A percentile compares a stretch with the other conserved stretches of the same genome.
These are phyloP conservation scores for Drosophila aldrichi DNA, from an alignment of 2,888 invertebrate genomes.

Conservation along the genomic window DNA sequence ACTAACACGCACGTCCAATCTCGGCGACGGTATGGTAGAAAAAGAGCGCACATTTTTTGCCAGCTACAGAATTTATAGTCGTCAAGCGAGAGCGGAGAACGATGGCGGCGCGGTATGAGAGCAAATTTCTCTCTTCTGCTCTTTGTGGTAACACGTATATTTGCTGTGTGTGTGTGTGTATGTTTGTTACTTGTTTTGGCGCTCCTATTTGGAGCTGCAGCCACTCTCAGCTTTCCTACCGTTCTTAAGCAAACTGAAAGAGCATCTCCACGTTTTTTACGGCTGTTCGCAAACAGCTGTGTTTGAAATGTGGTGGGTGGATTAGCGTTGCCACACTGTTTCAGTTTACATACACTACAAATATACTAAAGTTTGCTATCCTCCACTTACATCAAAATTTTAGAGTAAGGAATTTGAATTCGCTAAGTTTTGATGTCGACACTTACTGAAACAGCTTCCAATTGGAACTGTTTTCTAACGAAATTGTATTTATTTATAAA, in stretches of 20 bases:
- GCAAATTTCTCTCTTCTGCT: conserved; percentile 16
- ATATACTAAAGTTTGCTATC: conserved; percentile 9
- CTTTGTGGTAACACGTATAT: neutral
- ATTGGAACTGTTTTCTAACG: conserved; percentile 44
- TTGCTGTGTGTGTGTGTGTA: conserved; percentile 1
- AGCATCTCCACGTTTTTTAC: conserved; percentile 59
- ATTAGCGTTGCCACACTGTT: conserved; percentile 47
- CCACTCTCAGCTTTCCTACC: conserved; percentile 25
- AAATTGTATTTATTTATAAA: conserved; percentile 68
- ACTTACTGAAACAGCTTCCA: conserved; percentile 22
- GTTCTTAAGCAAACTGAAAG: conserved; percentile 22
- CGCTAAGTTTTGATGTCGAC: conserved; percentile 21
- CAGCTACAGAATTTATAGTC: conserved; percentile 69
- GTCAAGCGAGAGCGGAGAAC: conserved; percentile 17
- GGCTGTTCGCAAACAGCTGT: conserved; percentile 55
- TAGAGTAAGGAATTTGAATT: conserved; percentile 3
- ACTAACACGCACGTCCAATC: conserved; percentile 74
- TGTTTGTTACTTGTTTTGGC: conserved; percentile 12
- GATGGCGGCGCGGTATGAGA: conserved; percentile 22
- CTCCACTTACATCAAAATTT: conserved; percentile 33
- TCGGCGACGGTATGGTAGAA: conserved; percentile 71
- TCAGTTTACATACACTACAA: neutral
- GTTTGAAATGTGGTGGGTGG: conserved; percentile 23
- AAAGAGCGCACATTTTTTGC: conserved; percentile 75
- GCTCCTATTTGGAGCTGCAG: conserved; percentile 35